Evolutionary conservation across 2,113 vertebrate genomes (phyloP).

Genomic region (Vulpes ferrilata): DNA sequence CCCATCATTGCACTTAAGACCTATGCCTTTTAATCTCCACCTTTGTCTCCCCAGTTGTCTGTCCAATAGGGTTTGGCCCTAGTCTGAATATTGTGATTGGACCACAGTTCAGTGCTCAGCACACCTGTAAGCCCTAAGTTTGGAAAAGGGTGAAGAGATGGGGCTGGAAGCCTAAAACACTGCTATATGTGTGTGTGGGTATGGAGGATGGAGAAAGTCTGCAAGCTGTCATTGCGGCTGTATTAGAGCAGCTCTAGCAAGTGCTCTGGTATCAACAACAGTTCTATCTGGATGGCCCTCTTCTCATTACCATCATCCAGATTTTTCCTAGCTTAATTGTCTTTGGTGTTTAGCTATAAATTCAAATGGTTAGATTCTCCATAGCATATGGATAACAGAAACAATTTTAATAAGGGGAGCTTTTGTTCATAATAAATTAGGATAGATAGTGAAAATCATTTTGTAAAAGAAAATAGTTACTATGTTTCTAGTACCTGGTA

Average conservation of each 20-base stretch:
- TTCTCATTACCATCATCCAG: neutral
- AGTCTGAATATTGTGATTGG: neutral
- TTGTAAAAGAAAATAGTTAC: neutral
- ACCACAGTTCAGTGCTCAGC: accelerated
- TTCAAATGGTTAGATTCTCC: neutral
- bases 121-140: accelerated
- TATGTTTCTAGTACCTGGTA: neutral
- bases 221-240: too few species aligned
- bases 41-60: neutral
- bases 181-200: too few species aligned
- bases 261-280: neutral
- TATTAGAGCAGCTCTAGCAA: too few species aligned
- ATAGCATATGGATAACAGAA: neutral
- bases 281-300: too few species aligned
- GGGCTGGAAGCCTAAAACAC: too few species aligned
- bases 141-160: neutral
- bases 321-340: neutral
- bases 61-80: neutral
- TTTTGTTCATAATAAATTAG: neutral
- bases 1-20: neutral
- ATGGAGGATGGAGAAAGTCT: neutral
- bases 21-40: neutral
- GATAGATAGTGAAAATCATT: neutral
- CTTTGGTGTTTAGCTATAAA: neutral
- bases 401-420: neutral